These are phyloP conservation scores for Aurelia aurita complex sp. Pacific DNA, from an alignment of 30 jellyfish, hydroid and myxozoan species.

Conservation along the genomic window DNA sequence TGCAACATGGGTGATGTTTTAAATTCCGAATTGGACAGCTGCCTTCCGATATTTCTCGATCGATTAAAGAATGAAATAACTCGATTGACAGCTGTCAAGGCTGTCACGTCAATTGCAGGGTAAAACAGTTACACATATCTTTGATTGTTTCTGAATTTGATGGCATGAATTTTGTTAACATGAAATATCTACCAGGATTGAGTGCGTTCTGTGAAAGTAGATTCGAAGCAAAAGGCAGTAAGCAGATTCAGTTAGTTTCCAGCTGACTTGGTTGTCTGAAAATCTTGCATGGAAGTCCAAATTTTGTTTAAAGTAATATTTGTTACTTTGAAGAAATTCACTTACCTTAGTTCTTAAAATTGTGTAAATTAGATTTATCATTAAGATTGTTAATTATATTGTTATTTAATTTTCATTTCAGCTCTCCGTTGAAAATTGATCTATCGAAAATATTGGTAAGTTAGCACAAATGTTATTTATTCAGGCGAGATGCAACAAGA, in stretches of 20 bases:
- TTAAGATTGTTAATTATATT: not conserved
- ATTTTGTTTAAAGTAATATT: too few relatives aligned
- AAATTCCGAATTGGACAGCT: conserved; percentile 58
- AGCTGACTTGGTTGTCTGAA: too few relatives aligned
- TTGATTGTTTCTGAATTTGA: too few relatives aligned
- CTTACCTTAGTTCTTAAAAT: too few relatives aligned
- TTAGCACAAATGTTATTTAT: not conserved
- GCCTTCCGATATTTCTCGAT: conserved; percentile 92
- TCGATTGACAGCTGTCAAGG: conserved; percentile 91
- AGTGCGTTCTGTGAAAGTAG: too few relatives aligned
- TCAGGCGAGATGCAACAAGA: too few relatives aligned
- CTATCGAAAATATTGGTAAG: conserved; percentile 57
- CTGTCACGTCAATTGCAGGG: conserved; percentile 81
- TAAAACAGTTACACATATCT: not conserved
- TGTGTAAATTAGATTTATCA: not conserved
- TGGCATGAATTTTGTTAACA: too few relatives aligned
- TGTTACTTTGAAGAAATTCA: too few relatives aligned
- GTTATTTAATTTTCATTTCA: not conserved
- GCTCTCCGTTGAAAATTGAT: conserved; percentile 67
- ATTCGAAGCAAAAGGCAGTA: too few relatives aligned
- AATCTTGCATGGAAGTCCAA: too few relatives aligned
- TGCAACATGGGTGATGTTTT: conserved; percentile 87
- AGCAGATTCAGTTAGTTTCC: too few relatives aligned
- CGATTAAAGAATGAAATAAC: conserved; percentile 91
- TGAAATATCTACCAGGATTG: too few relatives aligned